These are phyloP conservation scores for Mormyrus iriodes DNA, from an alignment of 2,113 vertebrate species.

Conservation along the genomic window DNA sequence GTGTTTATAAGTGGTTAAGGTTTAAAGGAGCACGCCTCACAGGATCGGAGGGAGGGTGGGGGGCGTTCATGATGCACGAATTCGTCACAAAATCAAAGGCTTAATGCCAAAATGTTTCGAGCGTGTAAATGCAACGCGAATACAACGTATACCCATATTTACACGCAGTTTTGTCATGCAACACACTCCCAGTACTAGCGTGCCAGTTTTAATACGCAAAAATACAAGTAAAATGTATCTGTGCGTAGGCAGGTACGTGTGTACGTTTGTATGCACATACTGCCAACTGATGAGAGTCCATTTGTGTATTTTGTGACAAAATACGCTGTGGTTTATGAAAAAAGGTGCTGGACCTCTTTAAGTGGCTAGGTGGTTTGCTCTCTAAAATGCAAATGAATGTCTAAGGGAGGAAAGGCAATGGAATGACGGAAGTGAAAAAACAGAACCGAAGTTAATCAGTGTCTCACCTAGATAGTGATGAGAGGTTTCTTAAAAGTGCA, in stretches of 20 bases:
- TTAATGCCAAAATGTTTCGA: neutral
- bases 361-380: neutral
- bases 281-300: neutral
- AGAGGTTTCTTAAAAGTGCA: neutral
- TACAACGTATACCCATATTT: neutral
- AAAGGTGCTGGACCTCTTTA: neutral
- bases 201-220: neutral
- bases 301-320: neutral
- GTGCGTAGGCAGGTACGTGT: neutral
- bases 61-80: neutral
- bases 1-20: neutral
- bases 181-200: neutral
- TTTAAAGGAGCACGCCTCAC: neutral
- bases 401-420: neutral
- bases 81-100: neutral
- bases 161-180: neutral
- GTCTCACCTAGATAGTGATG: conserved; percentile 3
- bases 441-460: neutral
- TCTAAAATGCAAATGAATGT: neutral
- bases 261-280: neutral
- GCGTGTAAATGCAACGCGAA: neutral
- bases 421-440: neutral
- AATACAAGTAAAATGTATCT: neutral
- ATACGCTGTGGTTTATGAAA: neutral
- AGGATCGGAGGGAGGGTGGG: neutral